Conservation (phyloP, 2,888 invertebrate genomes). For the Piscicola geometra region DNA sequence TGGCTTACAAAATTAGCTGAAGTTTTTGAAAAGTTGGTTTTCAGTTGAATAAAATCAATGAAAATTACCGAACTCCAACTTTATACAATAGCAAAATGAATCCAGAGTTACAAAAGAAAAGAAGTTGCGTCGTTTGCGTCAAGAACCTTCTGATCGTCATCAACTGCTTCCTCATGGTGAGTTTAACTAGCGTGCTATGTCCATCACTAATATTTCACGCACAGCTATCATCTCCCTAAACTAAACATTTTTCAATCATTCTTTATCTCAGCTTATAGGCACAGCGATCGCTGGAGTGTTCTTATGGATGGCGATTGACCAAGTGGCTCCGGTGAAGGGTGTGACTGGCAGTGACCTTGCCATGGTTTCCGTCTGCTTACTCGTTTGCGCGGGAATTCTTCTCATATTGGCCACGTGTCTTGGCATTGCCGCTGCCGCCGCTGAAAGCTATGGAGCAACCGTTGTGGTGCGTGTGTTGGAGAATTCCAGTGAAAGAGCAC, state of each 20-base stretch:
- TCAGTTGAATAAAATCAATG: too few species aligned
- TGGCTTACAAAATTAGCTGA: too few species aligned
- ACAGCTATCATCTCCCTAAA: too few species aligned
- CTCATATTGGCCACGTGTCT: constrained; percentile 10
- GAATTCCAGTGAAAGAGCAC: too few species aligned
- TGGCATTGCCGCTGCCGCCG: constrained; percentile 25
- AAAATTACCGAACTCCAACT: too few species aligned
- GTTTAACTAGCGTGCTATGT: not conserved
- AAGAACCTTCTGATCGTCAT: constrained; percentile 18
- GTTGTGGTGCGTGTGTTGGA: constrained; percentile 7
- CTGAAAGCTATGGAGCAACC: constrained; percentile 1
- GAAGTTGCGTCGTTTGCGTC: constrained; percentile 27
- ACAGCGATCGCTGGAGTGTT: constrained; percentile 24
- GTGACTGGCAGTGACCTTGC: constrained; percentile 21
- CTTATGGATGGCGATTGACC: constrained; percentile 31
- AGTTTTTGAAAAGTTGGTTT: too few species aligned
- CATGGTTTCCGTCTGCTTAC: constrained; percentile 14
- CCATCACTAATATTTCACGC: not conserved
- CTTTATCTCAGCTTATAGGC: not conserved
- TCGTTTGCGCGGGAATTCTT: constrained; percentile 17
- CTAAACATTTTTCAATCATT: not conserved
- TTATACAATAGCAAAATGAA: too few species aligned
- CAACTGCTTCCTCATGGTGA: constrained; percentile 25
- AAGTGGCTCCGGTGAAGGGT: constrained; percentile 21
- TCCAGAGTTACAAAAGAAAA: constrained; percentile 2